Evolutionary conservation across 2,888 invertebrate species (phyloP).

Genomic region (Actias luna): DNA sequence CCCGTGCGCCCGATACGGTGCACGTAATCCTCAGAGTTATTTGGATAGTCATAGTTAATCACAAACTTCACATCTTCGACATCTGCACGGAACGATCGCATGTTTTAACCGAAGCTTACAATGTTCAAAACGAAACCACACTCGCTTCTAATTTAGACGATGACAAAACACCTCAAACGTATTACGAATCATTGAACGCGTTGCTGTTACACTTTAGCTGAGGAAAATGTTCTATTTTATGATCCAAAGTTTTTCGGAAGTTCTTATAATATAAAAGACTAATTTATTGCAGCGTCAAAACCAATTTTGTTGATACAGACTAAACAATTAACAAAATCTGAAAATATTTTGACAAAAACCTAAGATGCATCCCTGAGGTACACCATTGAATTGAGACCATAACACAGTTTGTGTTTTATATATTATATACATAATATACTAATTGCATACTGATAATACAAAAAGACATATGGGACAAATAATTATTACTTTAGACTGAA

Average conservation of each 20-base stretch:
- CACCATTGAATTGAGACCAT: constrained; percentile 8
- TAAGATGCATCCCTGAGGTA: constrained; percentile 23
- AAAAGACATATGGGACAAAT: background rate
- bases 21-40: constrained; percentile 98
- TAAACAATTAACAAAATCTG: background rate
- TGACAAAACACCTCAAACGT: background rate
- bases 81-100: constrained; percentile 82
- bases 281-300: constrained; percentile 4
- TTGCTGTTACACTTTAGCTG: background rate
- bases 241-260: background rate
- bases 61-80: constrained; percentile 99
- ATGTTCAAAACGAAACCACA: background rate
- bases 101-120: background rate
- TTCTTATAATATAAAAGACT: no score
- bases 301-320: background rate
- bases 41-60: constrained; percentile 99
- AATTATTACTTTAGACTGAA: background rate
- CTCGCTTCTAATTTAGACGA: background rate
- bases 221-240: constrained; percentile 9
- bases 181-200: background rate
- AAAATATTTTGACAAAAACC: constrained; percentile 18
- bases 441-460: background rate
- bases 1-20: constrained; percentile 98
- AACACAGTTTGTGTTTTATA: background rate
- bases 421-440: background rate